These are phyloP conservation scores for Archilochus colubris DNA, from an alignment of 2,113 vertebrate species.

Conservation along the genomic window DNA sequence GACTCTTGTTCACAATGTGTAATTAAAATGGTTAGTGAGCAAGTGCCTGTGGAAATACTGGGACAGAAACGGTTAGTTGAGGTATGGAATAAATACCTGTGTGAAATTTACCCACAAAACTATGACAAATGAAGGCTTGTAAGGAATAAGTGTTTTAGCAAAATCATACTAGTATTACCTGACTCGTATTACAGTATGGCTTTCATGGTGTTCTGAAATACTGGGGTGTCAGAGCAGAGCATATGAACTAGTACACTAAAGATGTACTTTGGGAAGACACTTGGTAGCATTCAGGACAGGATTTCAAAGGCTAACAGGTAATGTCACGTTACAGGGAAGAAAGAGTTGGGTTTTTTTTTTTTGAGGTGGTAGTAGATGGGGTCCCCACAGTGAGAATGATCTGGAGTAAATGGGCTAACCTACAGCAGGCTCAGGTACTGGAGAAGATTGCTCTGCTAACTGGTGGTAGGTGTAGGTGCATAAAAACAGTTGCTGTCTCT, in stretches of 20 bases:
- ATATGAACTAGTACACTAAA: background rate
- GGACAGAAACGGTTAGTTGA: constrained; percentile 54
- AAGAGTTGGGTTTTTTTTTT: background rate
- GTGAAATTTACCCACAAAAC: background rate
- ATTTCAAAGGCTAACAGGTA: background rate
- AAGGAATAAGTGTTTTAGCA: too few relatives aligned
- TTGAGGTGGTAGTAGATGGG: background rate
- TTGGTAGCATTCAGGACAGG: background rate
- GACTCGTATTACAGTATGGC: background rate
- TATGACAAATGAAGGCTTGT: background rate
- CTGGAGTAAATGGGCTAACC: background rate
- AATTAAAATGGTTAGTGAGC: background rate
- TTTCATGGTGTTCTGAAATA: background rate
- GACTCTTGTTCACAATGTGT: background rate
- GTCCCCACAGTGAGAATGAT: background rate
- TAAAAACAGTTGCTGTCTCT: background rate
- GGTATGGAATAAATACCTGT: constrained; percentile 55
- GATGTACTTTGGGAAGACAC: background rate
- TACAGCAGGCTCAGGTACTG: background rate
- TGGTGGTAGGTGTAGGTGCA: background rate
- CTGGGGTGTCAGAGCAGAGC: background rate
- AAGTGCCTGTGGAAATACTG: background rate
- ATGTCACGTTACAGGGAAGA: background rate
- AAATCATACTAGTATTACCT: background rate
- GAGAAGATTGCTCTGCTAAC: background rate